Percentiles rank a stretch among this genome's conserved stretches.
Conservation (phyloP, 2,797 vertebrate species). For the Notolepis coatsorum region DNA sequence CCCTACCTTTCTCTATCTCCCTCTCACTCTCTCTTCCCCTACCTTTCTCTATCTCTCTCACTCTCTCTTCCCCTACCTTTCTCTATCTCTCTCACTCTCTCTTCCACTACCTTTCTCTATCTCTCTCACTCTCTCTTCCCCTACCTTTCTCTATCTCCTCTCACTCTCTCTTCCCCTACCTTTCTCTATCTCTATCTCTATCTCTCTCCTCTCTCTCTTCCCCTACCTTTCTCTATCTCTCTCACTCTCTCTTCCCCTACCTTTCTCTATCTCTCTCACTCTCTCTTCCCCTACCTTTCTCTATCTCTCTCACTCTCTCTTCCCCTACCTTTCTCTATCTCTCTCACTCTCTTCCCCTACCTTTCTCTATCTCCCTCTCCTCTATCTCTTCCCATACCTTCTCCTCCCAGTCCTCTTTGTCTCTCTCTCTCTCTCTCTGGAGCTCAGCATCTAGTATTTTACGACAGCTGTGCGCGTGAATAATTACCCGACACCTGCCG, state of each 20-base stretch:
- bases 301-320: not conserved
- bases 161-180: slow-evolving; percentile 36
- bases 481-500: slow-evolving; percentile 84
- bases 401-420: slow-evolving; percentile 19
- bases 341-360: slow-evolving; percentile 28
- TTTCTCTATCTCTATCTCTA: slow-evolving; percentile 27
- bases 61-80: not conserved
- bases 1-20: too few species aligned
- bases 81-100: not conserved
- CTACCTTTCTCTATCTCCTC: slow-evolving; percentile 48
- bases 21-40: not conserved
- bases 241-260: not conserved
- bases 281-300: not conserved
- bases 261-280: not conserved
- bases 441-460: slow-evolving; percentile 77
- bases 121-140: slow-evolving; percentile 11
- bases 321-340: slow-evolving; percentile 5
- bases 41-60: slow-evolving; percentile 48
- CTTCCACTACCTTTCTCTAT: slow-evolving; percentile 28
- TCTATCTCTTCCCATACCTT: slow-evolving; percentile 19
- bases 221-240: not conserved
- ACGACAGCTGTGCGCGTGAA: slow-evolving; percentile 74
- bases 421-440: slow-evolving; percentile 20
- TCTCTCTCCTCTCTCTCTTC: not conserved
- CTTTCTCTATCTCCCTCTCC: slow-evolving; percentile 2